These are phyloP conservation scores for Fukomys damarensis DNA, from an alignment of 2,113 vertebrate species.

Conservation along the genomic window DNA sequence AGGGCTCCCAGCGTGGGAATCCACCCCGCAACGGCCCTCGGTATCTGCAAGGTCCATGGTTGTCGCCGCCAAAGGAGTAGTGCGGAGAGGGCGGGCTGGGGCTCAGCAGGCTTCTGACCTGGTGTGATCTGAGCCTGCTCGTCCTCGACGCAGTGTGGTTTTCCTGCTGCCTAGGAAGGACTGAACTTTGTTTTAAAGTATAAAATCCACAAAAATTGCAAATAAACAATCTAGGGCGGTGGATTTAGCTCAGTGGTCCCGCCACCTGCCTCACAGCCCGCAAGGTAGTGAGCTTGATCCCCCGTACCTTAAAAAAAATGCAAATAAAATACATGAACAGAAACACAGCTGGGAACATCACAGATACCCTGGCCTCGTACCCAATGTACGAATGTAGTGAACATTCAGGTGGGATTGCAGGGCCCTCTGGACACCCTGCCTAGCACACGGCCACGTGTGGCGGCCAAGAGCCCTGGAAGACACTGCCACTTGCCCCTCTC, in stretches of 20 bases:
- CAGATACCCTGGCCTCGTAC: too few relatives aligned
- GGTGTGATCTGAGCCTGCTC: neutral
- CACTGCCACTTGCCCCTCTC: neutral
- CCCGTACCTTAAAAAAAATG: too few relatives aligned
- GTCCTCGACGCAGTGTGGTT: fast-evolving
- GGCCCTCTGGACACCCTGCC: neutral
- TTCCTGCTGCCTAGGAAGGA: neutral
- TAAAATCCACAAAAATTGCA: neutral
- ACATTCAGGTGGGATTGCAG: neutral
- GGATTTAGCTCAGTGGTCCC: too few relatives aligned
- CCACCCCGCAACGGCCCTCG: neutral
- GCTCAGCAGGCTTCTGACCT: neutral
- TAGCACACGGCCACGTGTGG: too few relatives aligned
- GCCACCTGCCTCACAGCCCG: too few relatives aligned
- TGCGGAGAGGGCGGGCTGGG: neutral
- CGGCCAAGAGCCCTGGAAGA: neutral
- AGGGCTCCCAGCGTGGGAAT: fast-evolving
- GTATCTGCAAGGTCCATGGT: neutral
- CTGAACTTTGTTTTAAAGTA: neutral
- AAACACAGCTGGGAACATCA: neutral
- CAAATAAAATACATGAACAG: too few relatives aligned
- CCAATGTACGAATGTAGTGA: too few relatives aligned
- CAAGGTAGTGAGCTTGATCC: too few relatives aligned
- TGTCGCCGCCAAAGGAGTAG: fast-evolving
- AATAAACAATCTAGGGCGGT: too few relatives aligned